These are phyloP conservation scores for Odontothrips loti DNA, from an alignment of 2,888 invertebrate genomes.

Conservation along the genomic window DNA sequence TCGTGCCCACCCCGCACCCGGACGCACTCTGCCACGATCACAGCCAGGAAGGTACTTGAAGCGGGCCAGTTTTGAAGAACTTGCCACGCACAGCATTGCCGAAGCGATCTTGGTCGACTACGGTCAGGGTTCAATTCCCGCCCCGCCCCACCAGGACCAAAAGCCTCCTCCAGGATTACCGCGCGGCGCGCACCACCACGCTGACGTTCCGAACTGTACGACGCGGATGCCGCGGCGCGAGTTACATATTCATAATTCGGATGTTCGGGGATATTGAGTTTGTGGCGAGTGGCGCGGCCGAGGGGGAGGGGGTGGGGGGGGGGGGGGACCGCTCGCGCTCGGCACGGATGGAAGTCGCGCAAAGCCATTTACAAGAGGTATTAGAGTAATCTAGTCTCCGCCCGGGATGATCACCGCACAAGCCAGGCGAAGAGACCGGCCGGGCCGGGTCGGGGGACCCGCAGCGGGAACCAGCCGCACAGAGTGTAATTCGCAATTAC, in stretches of 20 bases:
- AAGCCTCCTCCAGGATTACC: not conserved
- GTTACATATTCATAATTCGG: constrained; percentile 21
- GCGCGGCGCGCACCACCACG: no score
- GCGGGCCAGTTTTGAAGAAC: no score
- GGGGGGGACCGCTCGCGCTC: no score
- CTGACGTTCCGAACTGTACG: no score
- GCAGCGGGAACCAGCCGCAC: not conserved
- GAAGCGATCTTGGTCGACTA: no score
- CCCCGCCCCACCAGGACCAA: not conserved
- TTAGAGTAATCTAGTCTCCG: not conserved
- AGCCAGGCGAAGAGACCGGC: no score
- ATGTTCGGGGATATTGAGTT: constrained; percentile 10
- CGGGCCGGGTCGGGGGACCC: no score
- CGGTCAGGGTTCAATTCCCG: no score
- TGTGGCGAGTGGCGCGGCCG: not conserved
- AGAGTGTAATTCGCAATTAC: constrained; percentile 24
- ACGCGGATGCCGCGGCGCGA: not conserved
- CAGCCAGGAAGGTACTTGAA: no score
- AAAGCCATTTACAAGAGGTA: constrained; percentile 18
- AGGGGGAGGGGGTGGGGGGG: no score
- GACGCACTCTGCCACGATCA: no score
- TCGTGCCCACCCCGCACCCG: not conserved
- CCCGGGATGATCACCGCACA: not conserved
- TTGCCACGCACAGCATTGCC: not conserved
- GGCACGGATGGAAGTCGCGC: not conserved